Conservation (phyloP, 1,140 invertebrate species). For the Battus philenor region DNA sequence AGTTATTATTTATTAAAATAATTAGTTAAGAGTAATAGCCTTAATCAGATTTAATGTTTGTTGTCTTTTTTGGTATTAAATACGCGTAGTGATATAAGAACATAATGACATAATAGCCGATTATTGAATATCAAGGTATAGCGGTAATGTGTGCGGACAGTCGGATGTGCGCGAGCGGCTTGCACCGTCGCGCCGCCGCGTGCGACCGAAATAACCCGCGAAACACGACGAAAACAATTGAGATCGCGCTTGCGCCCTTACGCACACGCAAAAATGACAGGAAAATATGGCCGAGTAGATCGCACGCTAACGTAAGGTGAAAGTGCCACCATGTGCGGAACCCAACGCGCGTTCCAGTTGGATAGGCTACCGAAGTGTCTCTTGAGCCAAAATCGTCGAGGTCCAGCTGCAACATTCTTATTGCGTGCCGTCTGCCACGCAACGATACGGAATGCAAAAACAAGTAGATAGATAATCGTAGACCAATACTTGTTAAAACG, state of each 20-base stretch:
- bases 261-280: constrained; percentile 62
- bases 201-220: constrained; percentile 65
- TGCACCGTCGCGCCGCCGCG: constrained; percentile 43
- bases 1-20: too few species aligned
- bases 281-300: constrained; percentile 49
- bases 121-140: constrained; percentile 48
- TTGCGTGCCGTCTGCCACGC: constrained; percentile 22
- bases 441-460: constrained; percentile 14
- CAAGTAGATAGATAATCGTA: too few species aligned
- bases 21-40: too few species aligned
- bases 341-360: constrained; percentile 24
- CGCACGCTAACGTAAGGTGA: constrained; percentile 25
- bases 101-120: not conserved
- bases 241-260: constrained; percentile 58
- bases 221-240: constrained; percentile 74
- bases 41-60: too few species aligned
- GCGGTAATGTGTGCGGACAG: constrained; percentile 47
- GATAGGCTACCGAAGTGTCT: constrained; percentile 25
- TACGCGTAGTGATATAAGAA: too few species aligned
- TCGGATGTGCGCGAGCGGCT: constrained; percentile 43
- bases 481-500: too few species aligned
- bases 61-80: too few species aligned
- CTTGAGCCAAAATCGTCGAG: constrained; percentile 18
- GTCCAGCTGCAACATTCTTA: constrained; percentile 23
- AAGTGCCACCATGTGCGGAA: constrained; percentile 24